A percentile compares a stretch with the other conserved stretches of the same genome.
These are phyloP conservation scores for Chitala chitala DNA, from an alignment of 2,113 vertebrate species.

Conservation along the genomic window DNA sequence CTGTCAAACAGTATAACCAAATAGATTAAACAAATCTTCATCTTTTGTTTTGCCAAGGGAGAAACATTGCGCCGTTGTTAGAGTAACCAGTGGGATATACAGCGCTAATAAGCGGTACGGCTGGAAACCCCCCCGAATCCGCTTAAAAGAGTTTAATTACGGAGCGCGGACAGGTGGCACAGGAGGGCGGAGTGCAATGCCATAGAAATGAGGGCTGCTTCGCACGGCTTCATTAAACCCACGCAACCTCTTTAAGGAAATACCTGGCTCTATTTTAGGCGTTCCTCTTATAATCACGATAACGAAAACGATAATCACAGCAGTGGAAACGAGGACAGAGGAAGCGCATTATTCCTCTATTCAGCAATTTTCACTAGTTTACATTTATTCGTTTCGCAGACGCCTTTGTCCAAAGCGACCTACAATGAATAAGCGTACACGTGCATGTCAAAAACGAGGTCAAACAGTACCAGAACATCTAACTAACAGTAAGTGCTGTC, in stretches of 20 bases:
- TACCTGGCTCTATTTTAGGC: background rate
- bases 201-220: background rate
- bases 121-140: background rate
- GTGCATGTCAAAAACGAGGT: too few relatives aligned
- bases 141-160: conserved; percentile 16
- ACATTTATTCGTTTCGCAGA: too few relatives aligned
- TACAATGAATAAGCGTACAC: too few relatives aligned
- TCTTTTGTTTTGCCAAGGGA: too few relatives aligned
- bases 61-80: too few relatives aligned
- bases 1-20: too few relatives aligned
- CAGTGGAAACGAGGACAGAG: background rate
- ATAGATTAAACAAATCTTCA: too few relatives aligned
- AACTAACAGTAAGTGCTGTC: too few relatives aligned
- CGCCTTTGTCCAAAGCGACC: too few relatives aligned
- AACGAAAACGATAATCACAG: background rate
- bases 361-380: background rate
- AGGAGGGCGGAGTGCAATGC: background rate
- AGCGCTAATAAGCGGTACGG: background rate
- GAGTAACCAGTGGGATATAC: background rate
- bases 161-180: background rate
- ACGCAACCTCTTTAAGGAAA: background rate
- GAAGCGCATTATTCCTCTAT: background rate
- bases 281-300: background rate
- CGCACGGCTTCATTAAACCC: conserved; percentile 10
- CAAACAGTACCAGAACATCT: too few relatives aligned